Base-by-base conservation (phyloP, 2,113 vertebrate species). In the Cacatua alba region DNA sequence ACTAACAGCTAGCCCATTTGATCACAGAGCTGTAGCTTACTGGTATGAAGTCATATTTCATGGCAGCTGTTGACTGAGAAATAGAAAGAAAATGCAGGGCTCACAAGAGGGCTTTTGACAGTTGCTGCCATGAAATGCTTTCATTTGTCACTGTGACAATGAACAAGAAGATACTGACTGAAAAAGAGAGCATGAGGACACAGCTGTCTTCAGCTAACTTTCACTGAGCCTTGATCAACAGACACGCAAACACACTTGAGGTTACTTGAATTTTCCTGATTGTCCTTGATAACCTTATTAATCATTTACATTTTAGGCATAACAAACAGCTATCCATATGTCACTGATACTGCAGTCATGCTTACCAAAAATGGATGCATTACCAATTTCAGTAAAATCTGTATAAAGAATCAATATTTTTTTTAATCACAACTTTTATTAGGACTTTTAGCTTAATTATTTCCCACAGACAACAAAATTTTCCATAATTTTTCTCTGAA, bases 131-230 rank as follows among this genome's bases (percentile, higher is more conserved):
- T 82, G 77, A 91, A 96, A 84, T 60, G 60, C 74, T 94, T 95
- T 92, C 96, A 95, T 97, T 95, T 95, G 91, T 97, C 96, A 95
- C 80, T n/a, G 28, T 94, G 92, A 95, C 94, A 91, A 69, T 35
- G 51, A 91, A 78, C 80, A 92, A 95, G 14, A 94, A 81, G 43
- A 88, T 81, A 59, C 72, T 68, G 86, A 69, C 80, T 91, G 69
- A 90, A 95, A 79, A 65, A 81, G 83, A 90, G 77, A 72, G 72
- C 72, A 86, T 11, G 46, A 88, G 92, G 83, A 94, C 55, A 77
- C 11, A 63, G 57, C 35, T 91, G 70, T 74, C 79, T 92, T 81
- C 80, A 88, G 41, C 26, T 75, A 44, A 55, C 55, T 92, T 92
- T 20, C 63, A 57, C 19, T 31, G 51, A 92, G 65, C 51, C 29